Conservation (phyloP, 2,797 vertebrate genomes). For the Sebastes baramenuke region DNA sequence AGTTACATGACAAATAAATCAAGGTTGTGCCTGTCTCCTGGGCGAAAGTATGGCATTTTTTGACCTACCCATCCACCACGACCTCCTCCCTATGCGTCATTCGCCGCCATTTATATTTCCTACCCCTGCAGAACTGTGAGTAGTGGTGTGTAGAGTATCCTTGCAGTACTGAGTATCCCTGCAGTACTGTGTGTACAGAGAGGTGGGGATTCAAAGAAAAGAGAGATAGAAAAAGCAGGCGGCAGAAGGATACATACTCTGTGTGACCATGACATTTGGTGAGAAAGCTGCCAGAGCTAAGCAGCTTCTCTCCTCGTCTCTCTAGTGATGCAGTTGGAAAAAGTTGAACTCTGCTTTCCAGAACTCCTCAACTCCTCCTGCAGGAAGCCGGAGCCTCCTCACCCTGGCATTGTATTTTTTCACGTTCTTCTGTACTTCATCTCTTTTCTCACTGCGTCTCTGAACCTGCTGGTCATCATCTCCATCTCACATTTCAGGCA, state of each 20-base stretch:
- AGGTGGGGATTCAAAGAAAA: too few species aligned
- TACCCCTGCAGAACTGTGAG: too few species aligned
- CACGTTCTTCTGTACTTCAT: constrained; percentile 22
- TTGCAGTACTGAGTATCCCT: neutral
- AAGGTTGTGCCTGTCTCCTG: too few species aligned
- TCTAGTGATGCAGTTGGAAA: constrained; percentile 1
- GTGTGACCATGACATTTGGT: neutral
- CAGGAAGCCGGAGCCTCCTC: neutral
- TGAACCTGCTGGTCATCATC: constrained; percentile 20
- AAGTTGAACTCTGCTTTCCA: constrained; percentile 26
- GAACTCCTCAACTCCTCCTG: constrained; percentile 35
- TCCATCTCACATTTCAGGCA: constrained; percentile 42
- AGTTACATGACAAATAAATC: too few species aligned
- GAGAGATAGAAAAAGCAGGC: too few species aligned
- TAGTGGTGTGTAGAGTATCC: too few species aligned
- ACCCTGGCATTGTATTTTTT: neutral
- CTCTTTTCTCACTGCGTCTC: constrained; percentile 55
- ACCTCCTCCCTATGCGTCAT: too few species aligned
- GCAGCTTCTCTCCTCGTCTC: neutral
- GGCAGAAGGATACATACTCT: neutral
- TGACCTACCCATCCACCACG: too few species aligned
- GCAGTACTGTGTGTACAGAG: neutral
- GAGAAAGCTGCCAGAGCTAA: neutral
- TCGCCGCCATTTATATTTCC: too few species aligned
- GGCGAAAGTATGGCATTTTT: too few species aligned